These are phyloP conservation scores for Sinocyclocheilus anophthalmus DNA, from an alignment of 2,113 vertebrate species.

Conservation along the genomic window DNA sequence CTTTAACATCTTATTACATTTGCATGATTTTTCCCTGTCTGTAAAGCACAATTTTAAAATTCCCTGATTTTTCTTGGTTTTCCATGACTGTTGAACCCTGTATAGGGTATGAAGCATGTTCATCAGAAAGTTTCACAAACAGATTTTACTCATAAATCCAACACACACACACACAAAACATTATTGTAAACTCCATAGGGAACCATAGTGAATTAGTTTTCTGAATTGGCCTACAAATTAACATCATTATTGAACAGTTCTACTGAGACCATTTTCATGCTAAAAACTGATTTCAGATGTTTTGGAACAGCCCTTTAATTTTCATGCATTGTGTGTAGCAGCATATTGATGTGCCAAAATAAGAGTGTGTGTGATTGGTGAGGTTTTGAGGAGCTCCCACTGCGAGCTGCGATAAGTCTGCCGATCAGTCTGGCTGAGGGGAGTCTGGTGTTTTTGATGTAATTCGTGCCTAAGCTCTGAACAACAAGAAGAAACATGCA, in stretches of 20 bases:
- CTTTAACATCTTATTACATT: background rate
- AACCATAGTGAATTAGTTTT: background rate
- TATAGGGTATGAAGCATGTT: background rate
- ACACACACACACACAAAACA: background rate
- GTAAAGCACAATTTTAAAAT: background rate
- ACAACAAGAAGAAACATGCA: slow-evolving; percentile 18
- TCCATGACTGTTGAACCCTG: background rate
- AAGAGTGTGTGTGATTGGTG: slow-evolving; percentile 4
- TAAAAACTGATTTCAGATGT: background rate
- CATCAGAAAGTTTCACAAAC: background rate
- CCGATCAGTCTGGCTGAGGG: slow-evolving; percentile 16
- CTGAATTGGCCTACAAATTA: background rate
- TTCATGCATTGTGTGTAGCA: background rate
- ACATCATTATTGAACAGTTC: background rate
- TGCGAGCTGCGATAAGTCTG: slow-evolving; percentile 1
- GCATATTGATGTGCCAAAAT: background rate
- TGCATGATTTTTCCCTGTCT: too few relatives aligned
- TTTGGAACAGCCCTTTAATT: slow-evolving; percentile 24
- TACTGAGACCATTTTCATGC: background rate
- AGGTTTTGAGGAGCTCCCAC: background rate
- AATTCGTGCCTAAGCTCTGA: slow-evolving; percentile 23
- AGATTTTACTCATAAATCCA: background rate
- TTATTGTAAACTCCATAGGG: background rate
- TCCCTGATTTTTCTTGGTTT: background rate
- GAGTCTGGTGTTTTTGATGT: slow-evolving; percentile 29